Evolutionary conservation across 2,888 invertebrate genomes (phyloP).

Genomic region (Phasia obesa): DNA sequence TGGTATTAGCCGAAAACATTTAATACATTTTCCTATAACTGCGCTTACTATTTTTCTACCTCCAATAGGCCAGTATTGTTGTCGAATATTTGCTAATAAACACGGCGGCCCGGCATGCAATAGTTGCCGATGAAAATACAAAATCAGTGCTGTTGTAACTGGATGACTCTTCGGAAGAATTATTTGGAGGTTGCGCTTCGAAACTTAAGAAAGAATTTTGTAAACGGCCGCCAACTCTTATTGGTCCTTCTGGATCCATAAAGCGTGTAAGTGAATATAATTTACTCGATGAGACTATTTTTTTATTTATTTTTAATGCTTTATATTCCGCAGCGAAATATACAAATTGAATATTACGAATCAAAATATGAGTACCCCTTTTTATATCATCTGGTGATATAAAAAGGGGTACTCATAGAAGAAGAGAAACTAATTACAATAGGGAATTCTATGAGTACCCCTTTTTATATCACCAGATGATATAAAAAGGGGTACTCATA

Average conservation of each 20-base stretch:
- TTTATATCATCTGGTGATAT: too few relatives aligned
- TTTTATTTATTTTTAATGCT: background rate
- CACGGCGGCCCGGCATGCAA: slow-evolving; percentile 50
- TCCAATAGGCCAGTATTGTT: slow-evolving; percentile 60
- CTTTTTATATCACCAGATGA: too few relatives aligned
- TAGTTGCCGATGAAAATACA: background rate
- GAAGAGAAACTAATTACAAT: too few relatives aligned
- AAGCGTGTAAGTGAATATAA: slow-evolving; percentile 30
- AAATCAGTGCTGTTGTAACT: slow-evolving; percentile 12
- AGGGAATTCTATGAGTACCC: too few relatives aligned
- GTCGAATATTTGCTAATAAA: slow-evolving; percentile 42
- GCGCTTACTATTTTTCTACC: slow-evolving; percentile 39
- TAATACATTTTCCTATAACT: slow-evolving; percentile 33
- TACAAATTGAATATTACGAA: slow-evolving; percentile 42
- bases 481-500: slow-evolving; percentile 33
- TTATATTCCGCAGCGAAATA: slow-evolving; percentile 31
- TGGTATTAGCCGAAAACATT: slow-evolving; percentile 47
- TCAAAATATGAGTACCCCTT: slow-evolving; percentile 30
- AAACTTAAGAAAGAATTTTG: slow-evolving; percentile 49
- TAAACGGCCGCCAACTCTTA: slow-evolving; percentile 43
- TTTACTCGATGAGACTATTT: slow-evolving; percentile 12
- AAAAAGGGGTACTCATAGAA: too few relatives aligned
- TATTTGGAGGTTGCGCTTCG: slow-evolving; percentile 47
- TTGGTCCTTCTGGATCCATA: slow-evolving; percentile 31
- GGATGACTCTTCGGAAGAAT: slow-evolving; percentile 34